Evolutionary conservation across 2,797 vertebrate species (phyloP).

Genomic region (Microcaecilia unicolor): DNA sequence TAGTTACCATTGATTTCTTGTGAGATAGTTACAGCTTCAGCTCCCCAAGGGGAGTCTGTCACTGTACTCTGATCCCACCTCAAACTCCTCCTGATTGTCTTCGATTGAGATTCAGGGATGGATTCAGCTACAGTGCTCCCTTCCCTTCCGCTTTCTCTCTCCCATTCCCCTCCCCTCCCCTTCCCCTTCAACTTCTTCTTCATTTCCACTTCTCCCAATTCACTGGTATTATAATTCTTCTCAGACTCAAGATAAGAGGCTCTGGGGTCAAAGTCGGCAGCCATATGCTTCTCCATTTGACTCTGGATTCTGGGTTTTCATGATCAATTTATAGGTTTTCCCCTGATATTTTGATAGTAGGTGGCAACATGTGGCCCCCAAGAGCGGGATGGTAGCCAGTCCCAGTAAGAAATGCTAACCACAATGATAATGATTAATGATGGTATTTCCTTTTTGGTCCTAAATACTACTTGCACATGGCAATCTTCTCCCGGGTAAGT

Average conservation of each 20-base stretch:
- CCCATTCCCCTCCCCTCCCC: no score
- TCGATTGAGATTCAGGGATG: conserved; percentile 77
- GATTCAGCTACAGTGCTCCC: conserved; percentile 76
- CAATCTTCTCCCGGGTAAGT: conserved; percentile 82
- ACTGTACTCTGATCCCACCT: conserved; percentile 89
- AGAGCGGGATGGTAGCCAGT: conserved; percentile 85
- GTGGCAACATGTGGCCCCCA: conserved; percentile 95
- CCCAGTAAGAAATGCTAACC: conserved; percentile 85
- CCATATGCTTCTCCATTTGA: conserved; percentile 86
- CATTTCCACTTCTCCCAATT: conserved; percentile 47
- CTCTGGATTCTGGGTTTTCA: conserved; percentile 83
- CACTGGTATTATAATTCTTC: conserved; percentile 75
- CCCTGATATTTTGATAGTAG: conserved; percentile 91
- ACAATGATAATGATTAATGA: conserved; percentile 89
- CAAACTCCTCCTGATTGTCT: conserved; percentile 89
- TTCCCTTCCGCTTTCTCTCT: conserved; percentile 63
- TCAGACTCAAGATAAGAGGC: conserved; percentile 84
- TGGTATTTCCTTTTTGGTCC: conserved; percentile 89
- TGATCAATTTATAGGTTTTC: conserved; percentile 91
- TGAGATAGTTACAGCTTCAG: conserved; percentile 88
- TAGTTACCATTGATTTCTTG: conserved; percentile 97
- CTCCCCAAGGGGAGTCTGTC: conserved; percentile 89
- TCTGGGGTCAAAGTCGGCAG: conserved; percentile 76
- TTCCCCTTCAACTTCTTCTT: conserved; percentile 40
- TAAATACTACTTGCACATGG: conserved; percentile 90